phyloP scores from a whole-genome alignment of 2,888 invertebrate species.

The Apodemia zela region DNA sequence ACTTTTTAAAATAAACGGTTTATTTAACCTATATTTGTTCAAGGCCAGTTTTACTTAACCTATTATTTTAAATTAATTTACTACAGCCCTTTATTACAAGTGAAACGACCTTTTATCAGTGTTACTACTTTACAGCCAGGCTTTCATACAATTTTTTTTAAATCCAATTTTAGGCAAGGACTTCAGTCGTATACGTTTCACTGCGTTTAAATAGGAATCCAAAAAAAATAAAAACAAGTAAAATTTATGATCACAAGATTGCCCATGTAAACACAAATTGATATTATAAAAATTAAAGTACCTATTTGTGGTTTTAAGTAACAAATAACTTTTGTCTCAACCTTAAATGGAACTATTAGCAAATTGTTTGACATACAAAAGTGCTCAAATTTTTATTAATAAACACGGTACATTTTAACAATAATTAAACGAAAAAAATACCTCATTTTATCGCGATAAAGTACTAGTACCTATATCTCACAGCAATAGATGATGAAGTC shows the following conservation, averaged over 20 bases:
- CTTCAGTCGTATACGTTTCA: conserved; percentile 12
- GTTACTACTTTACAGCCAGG: neutral
- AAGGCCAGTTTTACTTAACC: conserved; percentile 75
- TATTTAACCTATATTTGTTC: conserved; percentile 53
- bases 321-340: conserved; percentile 8
- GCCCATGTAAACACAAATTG: conserved; percentile 20
- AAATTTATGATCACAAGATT: conserved; percentile 14
- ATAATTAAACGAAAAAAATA: too few species aligned
- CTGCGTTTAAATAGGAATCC: conserved; percentile 4
- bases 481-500: too few species aligned
- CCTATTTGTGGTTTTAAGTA: neutral
- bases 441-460: too few species aligned
- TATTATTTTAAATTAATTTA: conserved; percentile 55
- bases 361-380: conserved; percentile 63
- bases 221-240: neutral
- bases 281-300: neutral
- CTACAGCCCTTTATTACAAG: conserved; percentile 34
- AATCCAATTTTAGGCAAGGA: conserved; percentile 15
- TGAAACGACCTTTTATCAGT: conserved; percentile 20
- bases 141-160: neutral
- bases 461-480: too few species aligned
- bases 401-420: too few species aligned
- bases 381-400: too few species aligned
- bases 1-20: conserved; percentile 34
- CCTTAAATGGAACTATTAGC: conserved; percentile 33